Evolutionary conservation across 2,113 vertebrate species (phyloP).

Genomic region (Erpornis zantholeuca): DNA sequence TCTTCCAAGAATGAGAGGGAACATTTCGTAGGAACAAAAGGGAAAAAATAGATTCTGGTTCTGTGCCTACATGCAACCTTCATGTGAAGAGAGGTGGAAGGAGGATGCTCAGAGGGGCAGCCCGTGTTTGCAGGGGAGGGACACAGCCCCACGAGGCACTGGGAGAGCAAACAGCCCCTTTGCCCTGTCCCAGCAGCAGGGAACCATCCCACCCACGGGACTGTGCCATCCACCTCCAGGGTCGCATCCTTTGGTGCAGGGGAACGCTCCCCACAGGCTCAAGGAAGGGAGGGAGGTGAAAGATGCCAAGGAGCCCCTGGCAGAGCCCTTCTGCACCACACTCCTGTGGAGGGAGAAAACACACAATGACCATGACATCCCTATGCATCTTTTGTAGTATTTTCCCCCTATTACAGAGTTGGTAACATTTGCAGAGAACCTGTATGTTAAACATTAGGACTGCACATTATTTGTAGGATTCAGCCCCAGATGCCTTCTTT

Average conservation of each 20-base stretch:
- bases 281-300: background rate
- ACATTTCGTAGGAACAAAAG: background rate
- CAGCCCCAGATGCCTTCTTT: background rate
- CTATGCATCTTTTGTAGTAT: rapidly evolving
- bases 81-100: rapidly evolving
- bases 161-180: background rate
- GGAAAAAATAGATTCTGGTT: background rate
- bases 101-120: background rate
- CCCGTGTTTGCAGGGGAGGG: background rate
- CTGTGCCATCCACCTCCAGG: background rate
- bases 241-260: rapidly evolving
- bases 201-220: rapidly evolving
- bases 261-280: rapidly evolving
- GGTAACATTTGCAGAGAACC: background rate
- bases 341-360: background rate
- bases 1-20: background rate
- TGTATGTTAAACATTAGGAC: background rate
- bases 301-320: background rate
- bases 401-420: rapidly evolving
- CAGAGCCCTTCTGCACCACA: background rate
- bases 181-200: background rate
- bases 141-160: rapidly evolving
- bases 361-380: rapidly evolving
- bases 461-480: background rate
- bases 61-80: rapidly evolving